Evolutionary conservation across 2,113 vertebrate species (phyloP), one percentile per base, ranked within the genome.

Genomic region (Phrynosoma blainvillii): DNA sequence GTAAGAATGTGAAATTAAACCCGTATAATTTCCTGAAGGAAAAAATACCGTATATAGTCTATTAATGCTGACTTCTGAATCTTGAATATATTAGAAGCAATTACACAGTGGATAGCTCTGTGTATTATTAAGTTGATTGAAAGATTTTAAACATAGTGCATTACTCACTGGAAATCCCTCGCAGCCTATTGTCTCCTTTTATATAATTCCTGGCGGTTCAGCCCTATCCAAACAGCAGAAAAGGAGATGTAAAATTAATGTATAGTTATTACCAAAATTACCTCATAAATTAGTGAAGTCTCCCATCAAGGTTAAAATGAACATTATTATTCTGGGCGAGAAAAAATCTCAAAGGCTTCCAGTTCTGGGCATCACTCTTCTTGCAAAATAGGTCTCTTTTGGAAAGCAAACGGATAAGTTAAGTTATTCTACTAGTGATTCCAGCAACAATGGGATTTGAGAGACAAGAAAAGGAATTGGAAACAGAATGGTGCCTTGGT

Each of bases 101-200:
- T 96, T 95, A 93, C 68, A 87, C 90, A 91, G 86, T 65, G 84
- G 90, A 92, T 76, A 83, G 89, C 79, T 32, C 89, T 92, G 93
- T 91, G 88, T 92, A 93, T 91, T 94, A 93, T 91, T 93, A 92
- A 65, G 92, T 94, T 94, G 94, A 94, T 92, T 90, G 90, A 90
- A 94, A 91, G 89, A 71, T 91, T 95, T 95, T 94, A 94, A 94
- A 94, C 94, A 90, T 86, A 91, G 88, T 82, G 70, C 93, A 93
- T 93, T 94, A 92, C 75, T 96, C 95, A 92, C 93, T 94, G 93
- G 94, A 94, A 95, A 94, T 95, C 95, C 88, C 94, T 91, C 89
- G 92, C 93, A 95, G 94, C 93, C 89, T 90, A 93, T 90, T 87
- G 88, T 94, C 88, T 94, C 90, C 86, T 93, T 94, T 93, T 92